A percentile compares a stretch with the other conserved stretches of the same genome.
phyloP scores from a whole-genome alignment of 2,113 vertebrate genomes.

The Atractosteus spatula region DNA sequence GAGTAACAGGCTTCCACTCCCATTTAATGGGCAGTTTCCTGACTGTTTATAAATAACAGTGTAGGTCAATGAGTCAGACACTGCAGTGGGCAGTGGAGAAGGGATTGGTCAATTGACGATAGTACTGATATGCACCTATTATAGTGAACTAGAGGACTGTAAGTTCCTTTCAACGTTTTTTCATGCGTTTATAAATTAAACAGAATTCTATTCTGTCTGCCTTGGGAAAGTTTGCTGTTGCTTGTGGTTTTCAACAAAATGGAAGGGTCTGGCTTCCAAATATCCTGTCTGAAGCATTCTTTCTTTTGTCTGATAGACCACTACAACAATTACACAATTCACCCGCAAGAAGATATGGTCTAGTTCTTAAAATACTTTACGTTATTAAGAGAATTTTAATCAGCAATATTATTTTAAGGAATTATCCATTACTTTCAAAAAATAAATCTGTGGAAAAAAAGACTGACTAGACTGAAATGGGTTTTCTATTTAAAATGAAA shows the following conservation, averaged over 20 bases:
- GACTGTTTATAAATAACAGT: slow-evolving; percentile 12
- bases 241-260: slow-evolving; percentile 32
- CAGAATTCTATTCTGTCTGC: slow-evolving; percentile 26
- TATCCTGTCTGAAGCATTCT: slow-evolving; percentile 20
- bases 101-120: slow-evolving; percentile 38
- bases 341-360: slow-evolving; percentile 31
- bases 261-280: slow-evolving; percentile 38
- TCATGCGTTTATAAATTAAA: background rate
- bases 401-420: no score
- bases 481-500: no score
- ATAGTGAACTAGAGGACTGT: slow-evolving; percentile 21
- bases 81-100: slow-evolving; percentile 21
- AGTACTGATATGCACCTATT: slow-evolving; percentile 32
- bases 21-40: slow-evolving; percentile 34
- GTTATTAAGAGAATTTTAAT: no score
- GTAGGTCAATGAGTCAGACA: background rate
- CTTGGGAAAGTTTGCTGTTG: slow-evolving; percentile 38
- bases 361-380: slow-evolving; percentile 30
- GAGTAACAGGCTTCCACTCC: slow-evolving; percentile 1
- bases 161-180: background rate
- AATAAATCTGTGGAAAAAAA: no score
- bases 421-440: no score
- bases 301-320: slow-evolving; percentile 26
- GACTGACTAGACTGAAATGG: no score
- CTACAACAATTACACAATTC: slow-evolving; percentile 29